Conservation (phyloP, 2,888 invertebrate genomes). For the Bruchidius siliquastri region DNA sequence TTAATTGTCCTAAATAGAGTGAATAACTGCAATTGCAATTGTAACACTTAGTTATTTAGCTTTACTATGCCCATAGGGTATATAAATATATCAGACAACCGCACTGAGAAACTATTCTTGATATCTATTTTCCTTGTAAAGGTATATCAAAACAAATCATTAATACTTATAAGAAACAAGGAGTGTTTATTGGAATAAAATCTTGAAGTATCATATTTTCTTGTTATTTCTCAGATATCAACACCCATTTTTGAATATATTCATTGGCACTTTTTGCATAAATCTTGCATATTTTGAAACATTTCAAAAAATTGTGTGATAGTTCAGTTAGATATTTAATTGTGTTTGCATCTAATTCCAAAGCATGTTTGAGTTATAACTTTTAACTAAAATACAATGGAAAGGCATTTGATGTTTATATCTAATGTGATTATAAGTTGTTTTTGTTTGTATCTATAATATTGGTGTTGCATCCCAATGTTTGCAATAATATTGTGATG, state of each 20-base stretch:
- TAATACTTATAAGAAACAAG: neutral
- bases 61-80: too few relatives aligned
- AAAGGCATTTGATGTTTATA: neutral
- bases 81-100: neutral
- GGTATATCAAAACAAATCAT: neutral
- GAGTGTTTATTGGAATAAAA: neutral
- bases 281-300: neutral
- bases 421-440: too few relatives aligned
- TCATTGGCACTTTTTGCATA: neutral
- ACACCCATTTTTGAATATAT: neutral
- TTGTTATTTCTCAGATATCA: neutral
- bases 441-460: too few relatives aligned
- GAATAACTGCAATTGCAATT: neutral
- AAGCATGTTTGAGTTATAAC: too few relatives aligned
- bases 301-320: neutral
- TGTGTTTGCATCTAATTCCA: too few relatives aligned
- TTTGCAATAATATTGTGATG: too few relatives aligned
- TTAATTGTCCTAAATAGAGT: too few relatives aligned
- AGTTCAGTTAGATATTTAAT: neutral
- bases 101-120: neutral
- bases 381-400: neutral
- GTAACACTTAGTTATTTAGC: neutral
- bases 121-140: neutral
- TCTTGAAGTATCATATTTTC: neutral
- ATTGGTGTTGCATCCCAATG: too few relatives aligned